Conservation (phyloP, 2,113 vertebrate species). For the Boulengeromyrus knoepffleri region DNA sequence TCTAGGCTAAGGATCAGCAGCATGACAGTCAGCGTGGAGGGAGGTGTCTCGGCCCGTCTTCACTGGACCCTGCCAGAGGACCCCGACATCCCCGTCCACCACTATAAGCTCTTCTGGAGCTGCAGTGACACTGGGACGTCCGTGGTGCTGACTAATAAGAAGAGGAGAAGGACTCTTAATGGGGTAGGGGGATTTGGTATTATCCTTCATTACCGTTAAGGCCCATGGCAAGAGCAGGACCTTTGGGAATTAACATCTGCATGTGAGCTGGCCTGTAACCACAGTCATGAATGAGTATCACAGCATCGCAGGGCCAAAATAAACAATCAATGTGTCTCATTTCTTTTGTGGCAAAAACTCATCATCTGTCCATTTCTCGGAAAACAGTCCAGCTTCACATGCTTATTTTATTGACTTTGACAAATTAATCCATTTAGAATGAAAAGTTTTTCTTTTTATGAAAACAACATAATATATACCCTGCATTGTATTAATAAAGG, state of each 20-base stretch:
- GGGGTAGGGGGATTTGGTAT: conserved; percentile 61
- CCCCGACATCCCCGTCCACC: conserved; percentile 82
- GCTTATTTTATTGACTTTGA: conserved; percentile 33
- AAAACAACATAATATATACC: conserved; percentile 24
- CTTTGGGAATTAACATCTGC: not conserved
- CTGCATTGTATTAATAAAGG: conserved; percentile 15
- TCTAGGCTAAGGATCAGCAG: conserved; percentile 69
- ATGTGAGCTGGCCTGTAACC: conserved; percentile 18
- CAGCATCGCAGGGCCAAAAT: conserved; percentile 20
- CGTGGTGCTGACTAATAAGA: conserved; percentile 78
- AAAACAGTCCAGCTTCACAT: conserved; percentile 28
- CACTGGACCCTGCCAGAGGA: conserved; percentile 79
- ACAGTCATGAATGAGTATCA: conserved; percentile 25
- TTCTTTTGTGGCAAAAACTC: conserved; percentile 30
- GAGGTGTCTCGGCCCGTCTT: conserved; percentile 63
- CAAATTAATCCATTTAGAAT: conserved; percentile 40
- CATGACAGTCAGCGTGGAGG: conserved; percentile 62
- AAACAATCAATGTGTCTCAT: conserved; percentile 22
- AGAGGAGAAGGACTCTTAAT: conserved; percentile 76
- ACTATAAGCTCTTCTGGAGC: conserved; percentile 93
- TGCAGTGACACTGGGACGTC: conserved; percentile 72
- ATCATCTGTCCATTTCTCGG: conserved; percentile 30
- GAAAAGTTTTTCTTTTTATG: conserved; percentile 32
- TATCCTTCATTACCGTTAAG: not conserved
- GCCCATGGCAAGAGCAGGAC: not conserved